Evolutionary conservation across 2,797 vertebrate species (phyloP).

Genomic region (Moxostoma hubbsi): DNA sequence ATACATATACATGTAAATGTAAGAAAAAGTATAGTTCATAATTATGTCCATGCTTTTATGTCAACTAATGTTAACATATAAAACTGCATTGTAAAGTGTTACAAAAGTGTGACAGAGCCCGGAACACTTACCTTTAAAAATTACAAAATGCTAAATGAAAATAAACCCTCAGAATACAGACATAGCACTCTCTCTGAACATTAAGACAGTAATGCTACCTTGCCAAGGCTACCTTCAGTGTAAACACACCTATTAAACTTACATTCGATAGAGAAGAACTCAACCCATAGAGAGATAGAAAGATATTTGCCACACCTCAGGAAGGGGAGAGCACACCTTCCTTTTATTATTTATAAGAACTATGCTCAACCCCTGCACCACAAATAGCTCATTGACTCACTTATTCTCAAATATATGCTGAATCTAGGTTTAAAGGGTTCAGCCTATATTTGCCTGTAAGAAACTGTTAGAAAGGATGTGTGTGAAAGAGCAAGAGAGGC

Average conservation of each 20-base stretch:
- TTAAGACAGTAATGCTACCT: background rate
- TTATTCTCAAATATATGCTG: constrained; percentile 74
- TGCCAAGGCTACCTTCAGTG: too few species aligned
- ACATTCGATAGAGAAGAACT: constrained; percentile 1
- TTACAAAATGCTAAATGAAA: background rate
- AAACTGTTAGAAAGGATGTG: constrained; percentile 12
- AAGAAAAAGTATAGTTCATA: too few species aligned
- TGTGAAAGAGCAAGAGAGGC: constrained; percentile 44
- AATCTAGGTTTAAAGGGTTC: constrained; percentile 60
- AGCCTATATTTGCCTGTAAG: constrained; percentile 48
- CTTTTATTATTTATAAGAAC: constrained; percentile 67
- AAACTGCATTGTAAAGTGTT: too few species aligned
- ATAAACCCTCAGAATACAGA: background rate
- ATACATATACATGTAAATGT: too few species aligned
- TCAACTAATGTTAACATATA: background rate
- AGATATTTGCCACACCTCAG: constrained; percentile 32
- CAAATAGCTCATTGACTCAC: constrained; percentile 78
- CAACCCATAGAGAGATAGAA: constrained; percentile 1
- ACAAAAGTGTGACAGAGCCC: background rate
- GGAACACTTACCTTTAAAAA: constrained; percentile 32
- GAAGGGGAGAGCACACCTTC: constrained; percentile 46
- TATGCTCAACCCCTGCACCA: constrained; percentile 67
- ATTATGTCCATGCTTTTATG: background rate
- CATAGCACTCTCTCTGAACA: background rate
- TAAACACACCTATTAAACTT: background rate